Evolutionary conservation across 2,888 invertebrate genomes (phyloP).

Genomic region (Isotomurus palustris): DNA sequence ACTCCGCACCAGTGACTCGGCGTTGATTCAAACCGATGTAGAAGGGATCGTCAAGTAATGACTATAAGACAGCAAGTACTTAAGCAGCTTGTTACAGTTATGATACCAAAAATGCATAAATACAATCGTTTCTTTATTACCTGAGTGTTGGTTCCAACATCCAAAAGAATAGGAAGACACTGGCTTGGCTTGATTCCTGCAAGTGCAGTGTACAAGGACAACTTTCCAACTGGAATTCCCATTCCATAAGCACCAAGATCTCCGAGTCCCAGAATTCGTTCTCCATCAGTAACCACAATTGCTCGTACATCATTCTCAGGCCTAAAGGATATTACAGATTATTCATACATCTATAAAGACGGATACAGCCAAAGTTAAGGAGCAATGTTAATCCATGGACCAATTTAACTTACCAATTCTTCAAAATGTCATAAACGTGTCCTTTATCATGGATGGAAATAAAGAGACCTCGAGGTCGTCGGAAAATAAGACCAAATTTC

Average conservation of each 20-base stretch:
- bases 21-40: constrained; percentile 89
- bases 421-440: constrained; percentile 86
- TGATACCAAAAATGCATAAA: neutral
- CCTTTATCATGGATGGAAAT: constrained; percentile 95
- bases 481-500: constrained; percentile 69
- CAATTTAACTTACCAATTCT: constrained; percentile 72
- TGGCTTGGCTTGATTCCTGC: constrained; percentile 94
- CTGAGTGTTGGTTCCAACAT: constrained; percentile 86
- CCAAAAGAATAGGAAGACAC: constrained; percentile 88
- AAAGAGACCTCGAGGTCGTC: constrained; percentile 85
- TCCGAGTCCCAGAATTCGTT: constrained; percentile 93
- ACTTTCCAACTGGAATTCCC: constrained; percentile 98
- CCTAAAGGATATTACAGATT: constrained; percentile 53
- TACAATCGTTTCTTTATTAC: constrained; percentile 50
- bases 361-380: neutral
- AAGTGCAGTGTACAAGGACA: constrained; percentile 92
- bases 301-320: constrained; percentile 81
- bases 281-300: constrained; percentile 95
- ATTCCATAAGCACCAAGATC: constrained; percentile 97
- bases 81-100: neutral
- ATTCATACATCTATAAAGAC: neutral
- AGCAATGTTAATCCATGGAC: neutral
- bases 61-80: constrained; percentile 52
- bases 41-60: constrained; percentile 81
- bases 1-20: constrained; percentile 74